These are phyloP conservation scores for Ennomos quercinarius DNA, from an alignment of 2,888 invertebrate species.

Conservation along the genomic window DNA sequence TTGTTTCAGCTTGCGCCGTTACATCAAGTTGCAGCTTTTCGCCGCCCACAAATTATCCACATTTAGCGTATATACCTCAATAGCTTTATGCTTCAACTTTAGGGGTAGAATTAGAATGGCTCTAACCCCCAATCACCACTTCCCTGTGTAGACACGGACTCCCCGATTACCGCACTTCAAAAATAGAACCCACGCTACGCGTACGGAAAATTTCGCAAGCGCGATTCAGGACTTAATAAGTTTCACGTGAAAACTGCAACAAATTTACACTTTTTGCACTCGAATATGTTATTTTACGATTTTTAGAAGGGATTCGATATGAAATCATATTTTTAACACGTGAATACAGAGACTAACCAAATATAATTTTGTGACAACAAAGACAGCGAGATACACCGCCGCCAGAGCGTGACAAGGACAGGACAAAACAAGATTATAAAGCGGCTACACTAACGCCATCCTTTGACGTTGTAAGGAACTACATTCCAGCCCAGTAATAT, in stretches of 20 bases:
- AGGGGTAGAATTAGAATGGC: slow-evolving; percentile 50
- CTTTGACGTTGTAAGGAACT: slow-evolving; percentile 32
- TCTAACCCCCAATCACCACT: slow-evolving; percentile 48
- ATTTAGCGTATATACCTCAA: slow-evolving; percentile 12
- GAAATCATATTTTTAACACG: neutral
- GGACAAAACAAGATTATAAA: slow-evolving; percentile 3
- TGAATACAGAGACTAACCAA: slow-evolving; percentile 8
- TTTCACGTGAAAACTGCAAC: neutral
- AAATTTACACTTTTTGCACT: slow-evolving; percentile 27
- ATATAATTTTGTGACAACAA: slow-evolving; percentile 29
- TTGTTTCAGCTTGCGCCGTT: slow-evolving; percentile 9
- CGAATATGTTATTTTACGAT: slow-evolving; percentile 12
- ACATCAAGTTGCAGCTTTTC: no score
- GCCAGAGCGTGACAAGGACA: slow-evolving; percentile 28
- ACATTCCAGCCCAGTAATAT: neutral
- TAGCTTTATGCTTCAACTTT: slow-evolving; percentile 30
- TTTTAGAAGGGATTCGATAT: neutral
- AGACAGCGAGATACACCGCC: slow-evolving; percentile 32
- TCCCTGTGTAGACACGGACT: slow-evolving; percentile 64
- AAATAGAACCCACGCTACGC: slow-evolving; percentile 36
- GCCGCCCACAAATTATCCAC: slow-evolving; percentile 17
- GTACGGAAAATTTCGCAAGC: slow-evolving; percentile 44
- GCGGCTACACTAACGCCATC: slow-evolving; percentile 49
- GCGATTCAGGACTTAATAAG: slow-evolving; percentile 45
- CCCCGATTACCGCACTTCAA: slow-evolving; percentile 16